These are phyloP conservation scores for Arion vulgaris DNA, from an alignment of 1,140 invertebrate genomes.

Conservation along the genomic window DNA sequence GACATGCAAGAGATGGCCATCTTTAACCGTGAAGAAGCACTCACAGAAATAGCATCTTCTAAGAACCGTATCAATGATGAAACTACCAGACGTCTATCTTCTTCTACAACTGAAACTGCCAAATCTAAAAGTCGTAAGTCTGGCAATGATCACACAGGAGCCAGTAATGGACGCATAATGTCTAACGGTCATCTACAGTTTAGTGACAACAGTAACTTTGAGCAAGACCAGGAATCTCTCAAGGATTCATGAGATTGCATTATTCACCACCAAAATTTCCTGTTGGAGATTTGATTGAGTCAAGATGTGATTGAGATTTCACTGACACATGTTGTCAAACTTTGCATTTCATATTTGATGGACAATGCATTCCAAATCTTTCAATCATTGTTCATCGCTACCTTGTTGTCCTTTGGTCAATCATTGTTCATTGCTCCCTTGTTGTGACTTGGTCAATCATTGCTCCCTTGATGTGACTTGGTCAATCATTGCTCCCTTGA, in stretches of 20 bases:
- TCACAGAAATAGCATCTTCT: conserved; percentile 9
- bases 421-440: no score
- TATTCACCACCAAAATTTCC: no score
- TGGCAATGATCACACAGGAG: background rate
- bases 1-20: conserved; percentile 48
- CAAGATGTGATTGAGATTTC: no score
- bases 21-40: conserved; percentile 25
- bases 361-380: no score
- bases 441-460: no score
- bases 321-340: no score
- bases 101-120: background rate
- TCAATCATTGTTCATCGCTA: no score
- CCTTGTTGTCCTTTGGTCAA: no score
- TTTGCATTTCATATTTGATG: no score
- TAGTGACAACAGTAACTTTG: background rate
- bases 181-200: background rate
- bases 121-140: background rate
- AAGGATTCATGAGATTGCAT: conserved; percentile 2
- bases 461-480: no score
- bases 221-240: background rate
- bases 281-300: no score
- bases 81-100: background rate
- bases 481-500: no score
- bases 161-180: background rate
- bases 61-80: background rate